Evolutionary conservation across 2,113 vertebrate genomes (phyloP).

Genomic region (Hemibagrus wyckioides): DNA sequence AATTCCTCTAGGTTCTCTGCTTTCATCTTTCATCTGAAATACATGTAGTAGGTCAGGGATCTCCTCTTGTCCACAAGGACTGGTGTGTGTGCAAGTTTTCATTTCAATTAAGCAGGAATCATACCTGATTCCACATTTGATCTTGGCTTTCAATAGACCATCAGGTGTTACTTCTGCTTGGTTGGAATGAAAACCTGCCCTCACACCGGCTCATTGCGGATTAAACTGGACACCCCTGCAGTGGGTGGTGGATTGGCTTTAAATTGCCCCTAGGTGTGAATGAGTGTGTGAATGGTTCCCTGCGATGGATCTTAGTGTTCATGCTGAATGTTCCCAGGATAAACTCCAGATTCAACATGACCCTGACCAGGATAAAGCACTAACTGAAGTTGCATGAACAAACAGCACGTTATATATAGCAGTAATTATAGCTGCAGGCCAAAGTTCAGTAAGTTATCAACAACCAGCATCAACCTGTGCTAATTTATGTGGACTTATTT

Average conservation of each 20-base stretch:
- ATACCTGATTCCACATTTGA: background rate
- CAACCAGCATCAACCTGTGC: background rate
- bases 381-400: background rate
- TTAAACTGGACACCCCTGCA: background rate
- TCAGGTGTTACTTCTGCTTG: background rate
- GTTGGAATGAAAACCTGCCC: background rate
- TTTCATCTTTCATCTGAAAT: background rate
- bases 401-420: background rate
- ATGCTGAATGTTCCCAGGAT: background rate
- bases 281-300: background rate
- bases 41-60: background rate
- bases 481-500: background rate
- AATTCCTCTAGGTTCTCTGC: background rate
- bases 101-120: background rate
- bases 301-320: background rate
- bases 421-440: background rate
- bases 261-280: background rate
- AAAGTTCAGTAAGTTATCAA: background rate
- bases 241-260: background rate
- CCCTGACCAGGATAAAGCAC: background rate
- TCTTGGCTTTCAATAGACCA: background rate
- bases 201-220: background rate
- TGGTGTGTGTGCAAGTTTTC: background rate
- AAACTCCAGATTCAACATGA: background rate
- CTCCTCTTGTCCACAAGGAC: background rate